Evolutionary conservation across 1,140 invertebrate genomes (phyloP).

Genomic region (Drosophila hydei): DNA sequence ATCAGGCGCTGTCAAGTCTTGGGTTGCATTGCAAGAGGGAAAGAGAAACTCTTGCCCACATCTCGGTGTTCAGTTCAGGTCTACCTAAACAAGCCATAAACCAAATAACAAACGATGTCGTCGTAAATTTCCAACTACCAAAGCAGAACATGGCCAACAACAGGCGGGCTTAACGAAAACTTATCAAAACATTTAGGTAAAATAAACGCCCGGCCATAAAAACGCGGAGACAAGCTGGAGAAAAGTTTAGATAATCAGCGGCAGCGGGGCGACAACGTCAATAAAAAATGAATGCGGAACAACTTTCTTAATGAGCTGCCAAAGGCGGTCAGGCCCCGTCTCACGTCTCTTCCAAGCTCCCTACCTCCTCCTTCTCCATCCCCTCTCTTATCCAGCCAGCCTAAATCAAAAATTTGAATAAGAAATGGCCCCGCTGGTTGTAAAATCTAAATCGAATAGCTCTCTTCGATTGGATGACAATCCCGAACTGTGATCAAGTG

Average conservation of each 20-base stretch:
- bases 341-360: neutral
- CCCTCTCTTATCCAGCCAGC: constrained; percentile 32
- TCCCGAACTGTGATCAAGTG: constrained; percentile 66
- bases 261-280: constrained; percentile 66
- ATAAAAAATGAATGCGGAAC: constrained; percentile 82
- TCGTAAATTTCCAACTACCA: constrained; percentile 65
- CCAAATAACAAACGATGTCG: constrained; percentile 78
- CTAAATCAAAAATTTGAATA: constrained; percentile 82
- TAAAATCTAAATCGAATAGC: constrained; percentile 61
- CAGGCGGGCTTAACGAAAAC: constrained; percentile 47
- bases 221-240: constrained; percentile 52
- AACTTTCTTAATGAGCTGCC: constrained; percentile 82
- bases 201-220: constrained; percentile 78
- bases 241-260: constrained; percentile 74
- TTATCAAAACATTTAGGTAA: constrained; percentile 81
- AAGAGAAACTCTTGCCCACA: constrained; percentile 6
- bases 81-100: constrained; percentile 74
- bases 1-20: neutral
- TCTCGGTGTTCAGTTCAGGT: constrained; percentile 1
- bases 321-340: constrained; percentile 58
- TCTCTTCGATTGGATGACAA: constrained; percentile 61
- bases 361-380: neutral
- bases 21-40: too few relatives aligned
- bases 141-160: constrained; percentile 42
- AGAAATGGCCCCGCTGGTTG: constrained; percentile 56